phyloP scores from a whole-genome alignment of 2,113 vertebrate species.

The Ginglymostoma cirratum region DNA sequence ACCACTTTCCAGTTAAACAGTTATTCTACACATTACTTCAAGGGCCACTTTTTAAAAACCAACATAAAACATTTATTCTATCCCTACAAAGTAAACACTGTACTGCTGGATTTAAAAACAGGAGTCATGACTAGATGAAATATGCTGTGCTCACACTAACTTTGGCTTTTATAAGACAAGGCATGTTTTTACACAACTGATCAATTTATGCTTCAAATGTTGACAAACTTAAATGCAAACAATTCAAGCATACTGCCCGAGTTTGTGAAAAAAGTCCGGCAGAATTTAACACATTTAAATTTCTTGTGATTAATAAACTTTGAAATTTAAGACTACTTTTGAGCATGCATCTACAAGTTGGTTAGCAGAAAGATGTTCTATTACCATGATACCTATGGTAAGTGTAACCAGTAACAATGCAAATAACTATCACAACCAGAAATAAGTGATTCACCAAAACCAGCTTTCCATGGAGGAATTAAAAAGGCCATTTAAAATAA shows the following conservation, averaged over 20 bases:
- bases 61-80: background rate
- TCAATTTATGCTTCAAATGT: background rate
- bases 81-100: background rate
- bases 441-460: background rate
- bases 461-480: background rate
- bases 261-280: background rate
- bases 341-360: background rate
- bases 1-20: background rate
- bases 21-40: background rate
- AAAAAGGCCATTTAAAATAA: background rate
- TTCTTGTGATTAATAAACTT: background rate
- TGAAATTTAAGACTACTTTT: background rate
- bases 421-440: too few species aligned
- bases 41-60: background rate
- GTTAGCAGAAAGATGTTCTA: too few species aligned
- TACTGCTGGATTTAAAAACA: conserved; percentile 1
- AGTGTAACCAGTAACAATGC: too few species aligned
- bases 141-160: background rate
- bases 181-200: background rate
- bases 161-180: background rate
- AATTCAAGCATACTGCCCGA: background rate
- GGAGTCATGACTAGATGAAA: background rate
- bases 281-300: background rate
- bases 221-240: background rate
- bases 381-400: too few species aligned